phyloP scores from a whole-genome alignment of 1,140 invertebrate genomes.

The Nymphalis io region DNA sequence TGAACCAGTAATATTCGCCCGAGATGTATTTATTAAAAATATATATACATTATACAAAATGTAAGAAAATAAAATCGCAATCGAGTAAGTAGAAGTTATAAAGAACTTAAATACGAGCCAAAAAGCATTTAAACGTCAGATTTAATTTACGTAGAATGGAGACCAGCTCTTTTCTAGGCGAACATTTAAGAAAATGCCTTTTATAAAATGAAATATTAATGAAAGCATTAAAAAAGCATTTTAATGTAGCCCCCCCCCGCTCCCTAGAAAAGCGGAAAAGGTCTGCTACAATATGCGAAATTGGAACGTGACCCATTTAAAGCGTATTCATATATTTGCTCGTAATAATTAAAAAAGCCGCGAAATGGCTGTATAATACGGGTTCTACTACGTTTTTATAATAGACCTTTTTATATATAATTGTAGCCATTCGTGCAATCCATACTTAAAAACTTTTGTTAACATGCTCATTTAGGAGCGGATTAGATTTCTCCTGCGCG shows the following conservation, averaged over 20 bases:
- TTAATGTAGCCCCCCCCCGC: slow-evolving; percentile 26
- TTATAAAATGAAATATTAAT: slow-evolving; percentile 16
- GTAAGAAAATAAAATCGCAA: too few species aligned
- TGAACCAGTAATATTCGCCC: too few species aligned
- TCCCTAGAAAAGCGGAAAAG: slow-evolving; percentile 23
- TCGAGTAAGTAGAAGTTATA: neutral
- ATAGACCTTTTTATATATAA: slow-evolving; percentile 14
- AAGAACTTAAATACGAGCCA: neutral
- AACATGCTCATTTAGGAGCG: neutral
- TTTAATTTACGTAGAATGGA: neutral
- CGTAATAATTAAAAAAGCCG: slow-evolving; percentile 30
- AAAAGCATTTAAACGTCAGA: slow-evolving; percentile 1
- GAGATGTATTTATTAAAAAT: too few species aligned
- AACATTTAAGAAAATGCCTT: slow-evolving; percentile 4
- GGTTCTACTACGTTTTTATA: slow-evolving; percentile 11
- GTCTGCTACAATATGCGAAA: slow-evolving; percentile 26
- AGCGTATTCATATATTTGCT: slow-evolving; percentile 31
- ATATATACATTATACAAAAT: too few species aligned
- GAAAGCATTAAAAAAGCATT: slow-evolving; percentile 21
- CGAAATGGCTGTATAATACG: slow-evolving; percentile 32
- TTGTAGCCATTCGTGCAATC: neutral
- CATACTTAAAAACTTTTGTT: slow-evolving; percentile 6
- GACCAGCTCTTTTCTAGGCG: neutral
- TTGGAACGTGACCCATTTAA: slow-evolving; percentile 31
- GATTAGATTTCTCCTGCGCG: slow-evolving; percentile 1